These are phyloP conservation scores for Elachura formosa DNA, from an alignment of 2,113 vertebrate genomes.

Conservation along the genomic window DNA sequence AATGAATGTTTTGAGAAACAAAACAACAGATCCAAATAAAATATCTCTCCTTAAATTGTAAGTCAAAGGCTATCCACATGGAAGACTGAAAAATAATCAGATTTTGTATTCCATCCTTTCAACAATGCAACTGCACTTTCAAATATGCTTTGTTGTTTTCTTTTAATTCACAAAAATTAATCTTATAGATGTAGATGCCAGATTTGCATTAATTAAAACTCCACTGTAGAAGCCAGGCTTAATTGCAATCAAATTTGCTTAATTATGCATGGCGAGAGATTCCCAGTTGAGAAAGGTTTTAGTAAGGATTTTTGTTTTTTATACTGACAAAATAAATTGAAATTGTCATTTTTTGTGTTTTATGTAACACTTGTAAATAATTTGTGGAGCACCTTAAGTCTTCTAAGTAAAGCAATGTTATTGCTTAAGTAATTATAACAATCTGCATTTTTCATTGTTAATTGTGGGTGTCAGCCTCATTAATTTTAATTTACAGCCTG, in stretches of 20 bases:
- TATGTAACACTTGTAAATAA: slow-evolving; percentile 94
- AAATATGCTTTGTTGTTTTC: slow-evolving; percentile 98
- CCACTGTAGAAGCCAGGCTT: slow-evolving; percentile 99
- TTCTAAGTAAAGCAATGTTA: slow-evolving; percentile 96
- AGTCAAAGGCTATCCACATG: slow-evolving; percentile 70
- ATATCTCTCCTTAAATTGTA: slow-evolving; percentile 57
- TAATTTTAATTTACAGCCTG: slow-evolving; percentile 99
- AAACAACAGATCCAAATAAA: slow-evolving; percentile 65
- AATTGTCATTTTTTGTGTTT: slow-evolving; percentile 99
- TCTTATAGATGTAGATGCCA: slow-evolving; percentile 99
- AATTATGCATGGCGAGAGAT: slow-evolving; percentile 99
- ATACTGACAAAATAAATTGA: slow-evolving; percentile 99
- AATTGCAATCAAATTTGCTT: slow-evolving; percentile 99
- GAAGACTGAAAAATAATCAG: slow-evolving; percentile 73
- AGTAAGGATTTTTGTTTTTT: slow-evolving; percentile 91
- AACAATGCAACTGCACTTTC: slow-evolving; percentile 91
- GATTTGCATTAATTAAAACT: slow-evolving; percentile 99
- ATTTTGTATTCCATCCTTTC: slow-evolving; percentile 80
- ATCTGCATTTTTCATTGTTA: slow-evolving; percentile 99
- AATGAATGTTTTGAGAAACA: slow-evolving; percentile 65
- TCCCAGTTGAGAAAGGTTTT: slow-evolving; percentile 99
- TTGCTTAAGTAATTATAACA: slow-evolving; percentile 99
- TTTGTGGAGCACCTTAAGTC: slow-evolving; percentile 94
- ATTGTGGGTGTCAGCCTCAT: slow-evolving; percentile 99
- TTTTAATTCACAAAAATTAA: slow-evolving; percentile 99